Base-by-base conservation (phyloP, 64 coral and sea anemone species). In the Montipora capricornis region DNA sequence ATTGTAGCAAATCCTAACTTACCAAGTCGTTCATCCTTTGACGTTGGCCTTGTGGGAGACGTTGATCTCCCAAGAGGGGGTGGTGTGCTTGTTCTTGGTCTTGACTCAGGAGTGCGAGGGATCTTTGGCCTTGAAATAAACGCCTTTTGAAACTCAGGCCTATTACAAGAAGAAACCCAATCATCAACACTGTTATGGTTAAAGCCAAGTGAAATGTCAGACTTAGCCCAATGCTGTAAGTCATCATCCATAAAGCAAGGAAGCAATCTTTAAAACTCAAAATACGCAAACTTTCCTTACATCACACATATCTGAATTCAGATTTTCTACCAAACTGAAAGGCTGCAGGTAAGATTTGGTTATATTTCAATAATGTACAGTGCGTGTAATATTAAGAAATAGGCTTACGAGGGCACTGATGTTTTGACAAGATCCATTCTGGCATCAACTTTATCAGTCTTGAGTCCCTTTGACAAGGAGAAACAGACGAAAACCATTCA, bases 101-200 rank as follows among this genome's bases (percentile, higher is more conserved):
- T 80, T 20, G 81, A 74, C 20, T 84, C 71, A 20, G 73, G 74
- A 48, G 81, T 83, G 74, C 80, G 90, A 84, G 68, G 80, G 44
- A 92, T 85, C 20, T 86, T 92, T 4, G 90, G 90, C 59, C 81
- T 82, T 29, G 90, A 92, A 20, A 57, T 81, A 78, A 92, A 92
- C 3, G 90, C 80, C 15, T 83, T 61, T 49, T 92, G 15, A 83
- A 57, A 49, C 4, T 48, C 20, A 19, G 71, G 59, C 14, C 80
- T 92, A 53, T 14, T 49, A 91, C 20, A 14, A 5, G 9, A 52
- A 80, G 12, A 77, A 26, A 6, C 13, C 24, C 3, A 14, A 7
- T 57, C 5, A 57, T 57, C 10, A 5, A 7, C 53, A 57, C 29
- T 29, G 29, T 29, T 29, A 29, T 29, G 53, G 10, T 57, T 10